Evolutionary conservation across 2,888 invertebrate genomes (phyloP), one percentile per base, ranked within the genome.

Genomic region (Drosophila lutescens): DNA sequence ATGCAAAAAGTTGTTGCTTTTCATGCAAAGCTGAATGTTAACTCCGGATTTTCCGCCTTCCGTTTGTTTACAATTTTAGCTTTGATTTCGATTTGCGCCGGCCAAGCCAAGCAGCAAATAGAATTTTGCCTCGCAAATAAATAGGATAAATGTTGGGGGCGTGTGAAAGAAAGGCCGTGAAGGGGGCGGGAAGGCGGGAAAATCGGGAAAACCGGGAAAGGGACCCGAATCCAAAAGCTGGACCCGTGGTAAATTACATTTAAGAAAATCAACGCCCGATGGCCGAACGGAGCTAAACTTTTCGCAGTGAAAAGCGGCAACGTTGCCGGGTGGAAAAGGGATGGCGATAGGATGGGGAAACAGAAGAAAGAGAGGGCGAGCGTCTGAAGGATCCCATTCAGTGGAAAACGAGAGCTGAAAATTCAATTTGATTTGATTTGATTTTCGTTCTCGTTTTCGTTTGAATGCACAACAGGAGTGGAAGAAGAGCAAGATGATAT

Each of bases 361-460:
- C 2, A 7, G 5, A 36, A 4, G n/a, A 36, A 59, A 54, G 23
- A 34, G 12, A 47, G n/a, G 30, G 50, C 17, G 47, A 2, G 9
- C 32, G 56, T 55, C 56, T 59, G 53, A 65, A 46, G 61, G 59
- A 59, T 59, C 57, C 44, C 30, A 23, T 47, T 40, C 17, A 61
- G 53, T 23, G 41, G 57, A 55, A 53, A 62, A 58, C 47, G 36
- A 44, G 50, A 49, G 76, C 77, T 77, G 80, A 82, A 87, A 89
- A 90, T 90, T 89, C 88, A 90, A 90, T 90, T 90, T 83, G 81
- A 89, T 90, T 90, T 86, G 80, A 89, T 90, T 90, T 89, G 83
- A 89, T 90, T 90, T 90, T 86, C 90, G 80, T 90, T 89, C 79
- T 81, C 85, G 82, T 86, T 90, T 85, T 88, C 89, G 79, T 83